Conservation (phyloP, 2,113 vertebrate genomes). For the Pterocles orientalis region DNA sequence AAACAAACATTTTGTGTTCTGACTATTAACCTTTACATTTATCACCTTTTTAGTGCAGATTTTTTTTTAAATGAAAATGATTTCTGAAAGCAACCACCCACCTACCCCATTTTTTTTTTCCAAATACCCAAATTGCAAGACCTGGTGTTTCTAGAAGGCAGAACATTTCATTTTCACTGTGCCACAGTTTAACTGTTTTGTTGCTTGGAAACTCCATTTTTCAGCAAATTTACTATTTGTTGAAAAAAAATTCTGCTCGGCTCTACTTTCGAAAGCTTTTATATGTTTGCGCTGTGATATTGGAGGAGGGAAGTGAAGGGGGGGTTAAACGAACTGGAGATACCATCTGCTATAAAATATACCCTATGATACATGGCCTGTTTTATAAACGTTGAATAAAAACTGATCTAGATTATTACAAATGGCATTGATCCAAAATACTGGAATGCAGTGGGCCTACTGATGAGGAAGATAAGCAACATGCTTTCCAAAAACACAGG, state of each 20-base stretch:
- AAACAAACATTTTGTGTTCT: background rate
- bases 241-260: background rate
- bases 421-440: conserved; percentile 68
- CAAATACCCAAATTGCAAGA: background rate
- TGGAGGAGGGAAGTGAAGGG: conserved; percentile 27
- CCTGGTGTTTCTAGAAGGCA: background rate
- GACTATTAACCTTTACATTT: background rate
- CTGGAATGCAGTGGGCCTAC: conserved; percentile 68
- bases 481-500: conserved; percentile 77
- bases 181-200: conserved; percentile 27
- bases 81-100: background rate
- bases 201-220: conserved; percentile 51
- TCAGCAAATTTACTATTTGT: conserved; percentile 48
- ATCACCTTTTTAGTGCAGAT: background rate
- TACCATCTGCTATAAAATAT: conserved; percentile 70
- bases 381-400: conserved; percentile 66
- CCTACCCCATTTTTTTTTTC: too few species aligned
- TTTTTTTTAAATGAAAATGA: background rate
- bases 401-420: conserved; percentile 64
- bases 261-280: conserved; percentile 38
- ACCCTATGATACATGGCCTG: conserved; percentile 46
- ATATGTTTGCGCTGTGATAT: background rate
- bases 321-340: conserved; percentile 45
- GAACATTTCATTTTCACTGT: background rate
- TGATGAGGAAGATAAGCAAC: conserved; percentile 75